Evolutionary conservation across 2,888 invertebrate species (phyloP).

Genomic region (Mesodorylaimus sp.): DNA sequence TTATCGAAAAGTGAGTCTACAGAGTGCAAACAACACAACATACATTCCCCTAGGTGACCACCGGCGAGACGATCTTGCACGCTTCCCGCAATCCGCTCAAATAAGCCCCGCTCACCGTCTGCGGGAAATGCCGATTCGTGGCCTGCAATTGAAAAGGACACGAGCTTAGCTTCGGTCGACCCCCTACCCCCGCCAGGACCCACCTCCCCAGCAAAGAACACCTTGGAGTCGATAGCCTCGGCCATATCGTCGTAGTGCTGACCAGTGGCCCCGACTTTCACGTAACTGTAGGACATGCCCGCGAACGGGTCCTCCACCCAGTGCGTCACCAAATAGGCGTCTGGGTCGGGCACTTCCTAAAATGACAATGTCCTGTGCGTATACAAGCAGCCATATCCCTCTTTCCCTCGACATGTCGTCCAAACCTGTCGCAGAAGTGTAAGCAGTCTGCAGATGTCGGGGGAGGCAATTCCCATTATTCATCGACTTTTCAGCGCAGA

Average conservation of each 20-base stretch:
- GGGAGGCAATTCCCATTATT: no score
- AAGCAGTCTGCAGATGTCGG: no score
- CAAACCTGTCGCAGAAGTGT: no score
- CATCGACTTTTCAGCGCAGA: neutral
- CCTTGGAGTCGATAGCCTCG: constrained; percentile 27
- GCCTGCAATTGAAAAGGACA: constrained; percentile 24
- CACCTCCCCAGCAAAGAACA: constrained; percentile 39
- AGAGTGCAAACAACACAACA: neutral
- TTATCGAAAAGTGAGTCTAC: no score
- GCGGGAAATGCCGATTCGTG: constrained; percentile 35
- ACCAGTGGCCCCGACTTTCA: constrained; percentile 32
- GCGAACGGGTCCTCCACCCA: constrained; percentile 32
- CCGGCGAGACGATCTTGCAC: constrained; percentile 6
- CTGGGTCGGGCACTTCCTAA: constrained; percentile 31
- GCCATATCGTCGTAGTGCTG: constrained; percentile 33
- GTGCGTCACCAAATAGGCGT: constrained; percentile 31
- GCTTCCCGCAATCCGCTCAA: constrained; percentile 36
- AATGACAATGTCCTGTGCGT: constrained; percentile 9
- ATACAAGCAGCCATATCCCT: neutral
- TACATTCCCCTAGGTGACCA: neutral
- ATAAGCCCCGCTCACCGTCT: constrained; percentile 37
- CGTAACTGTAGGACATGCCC: constrained; percentile 35
- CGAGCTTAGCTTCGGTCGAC: neutral
- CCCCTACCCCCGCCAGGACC: neutral
- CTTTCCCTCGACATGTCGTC: no score